Conservation (phyloP, 2,113 vertebrate species). For the Ahaetulla prasina region DNA sequence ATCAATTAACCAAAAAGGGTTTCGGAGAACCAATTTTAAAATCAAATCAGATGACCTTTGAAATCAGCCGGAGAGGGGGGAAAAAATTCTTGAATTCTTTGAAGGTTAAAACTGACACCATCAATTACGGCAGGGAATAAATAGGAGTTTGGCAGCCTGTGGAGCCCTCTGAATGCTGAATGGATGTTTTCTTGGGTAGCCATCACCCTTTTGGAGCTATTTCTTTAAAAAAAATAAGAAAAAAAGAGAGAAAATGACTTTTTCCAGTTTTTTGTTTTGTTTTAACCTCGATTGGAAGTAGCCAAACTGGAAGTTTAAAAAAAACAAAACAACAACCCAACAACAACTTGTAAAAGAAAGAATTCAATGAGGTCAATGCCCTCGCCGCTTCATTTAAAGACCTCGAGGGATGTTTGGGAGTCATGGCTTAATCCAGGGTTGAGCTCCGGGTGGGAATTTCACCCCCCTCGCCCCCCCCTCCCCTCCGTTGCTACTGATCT, state of each 20-base stretch:
- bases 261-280: not conserved
- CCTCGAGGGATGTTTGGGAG: not conserved
- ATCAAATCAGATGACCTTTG: not conserved
- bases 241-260: not conserved
- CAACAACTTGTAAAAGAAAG: not conserved
- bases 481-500: conserved; percentile 38
- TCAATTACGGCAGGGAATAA: not conserved
- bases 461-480: not conserved
- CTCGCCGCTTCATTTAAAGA: conserved; percentile 14
- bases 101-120: not conserved
- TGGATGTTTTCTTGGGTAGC: not conserved
- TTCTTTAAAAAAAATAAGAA: too few relatives aligned
- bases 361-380: conserved; percentile 2
- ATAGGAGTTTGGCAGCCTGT: not conserved
- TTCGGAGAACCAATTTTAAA: not conserved
- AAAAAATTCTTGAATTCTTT: not conserved
- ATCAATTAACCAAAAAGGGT: not conserved
- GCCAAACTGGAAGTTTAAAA: not conserved
- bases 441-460: conserved; percentile 34
- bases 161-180: not conserved
- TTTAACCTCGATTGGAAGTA: not conserved
- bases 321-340: too few relatives aligned
- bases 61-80: not conserved
- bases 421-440: conserved; percentile 28
- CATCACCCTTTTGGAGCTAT: not conserved